A percentile compares a stretch with the other conserved stretches of the same genome.
Evolutionary conservation across 2,888 invertebrate genomes (phyloP).

Genomic region (Parnassius orleans): DNA sequence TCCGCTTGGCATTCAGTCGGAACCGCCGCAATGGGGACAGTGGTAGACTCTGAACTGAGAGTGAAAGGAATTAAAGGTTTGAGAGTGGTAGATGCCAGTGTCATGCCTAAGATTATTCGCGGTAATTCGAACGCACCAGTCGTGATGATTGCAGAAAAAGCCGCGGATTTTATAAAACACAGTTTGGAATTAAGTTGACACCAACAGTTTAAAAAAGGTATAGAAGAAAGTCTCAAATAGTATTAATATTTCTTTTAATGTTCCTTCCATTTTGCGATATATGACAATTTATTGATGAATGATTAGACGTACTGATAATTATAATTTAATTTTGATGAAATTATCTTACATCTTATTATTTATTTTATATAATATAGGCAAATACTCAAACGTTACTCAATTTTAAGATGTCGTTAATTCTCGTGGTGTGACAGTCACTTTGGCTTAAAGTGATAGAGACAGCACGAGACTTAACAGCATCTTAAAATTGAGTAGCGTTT

Average conservation of each 20-base stretch:
- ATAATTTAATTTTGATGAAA: not conserved
- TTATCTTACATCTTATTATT: no score
- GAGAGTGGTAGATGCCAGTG: constrained; percentile 65
- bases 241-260: constrained; percentile 5
- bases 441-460: no score
- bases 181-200: constrained; percentile 30
- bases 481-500: no score
- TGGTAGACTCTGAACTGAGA: constrained; percentile 49
- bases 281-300: constrained; percentile 9
- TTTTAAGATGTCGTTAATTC: no score
- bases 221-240: not conserved
- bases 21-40: constrained; percentile 60
- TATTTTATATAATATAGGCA: no score
- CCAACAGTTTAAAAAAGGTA: not conserved
- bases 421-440: no score
- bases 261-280: not conserved
- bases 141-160: constrained; percentile 66
- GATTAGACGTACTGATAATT: not conserved
- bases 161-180: constrained; percentile 57
- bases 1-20: constrained; percentile 70
- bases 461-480: no score
- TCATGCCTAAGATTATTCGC: constrained; percentile 56
- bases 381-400: no score
- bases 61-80: constrained; percentile 50
- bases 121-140: constrained; percentile 69